Base-by-base conservation (phyloP, 2,113 vertebrate species). In the Trogon melanurus region DNA sequence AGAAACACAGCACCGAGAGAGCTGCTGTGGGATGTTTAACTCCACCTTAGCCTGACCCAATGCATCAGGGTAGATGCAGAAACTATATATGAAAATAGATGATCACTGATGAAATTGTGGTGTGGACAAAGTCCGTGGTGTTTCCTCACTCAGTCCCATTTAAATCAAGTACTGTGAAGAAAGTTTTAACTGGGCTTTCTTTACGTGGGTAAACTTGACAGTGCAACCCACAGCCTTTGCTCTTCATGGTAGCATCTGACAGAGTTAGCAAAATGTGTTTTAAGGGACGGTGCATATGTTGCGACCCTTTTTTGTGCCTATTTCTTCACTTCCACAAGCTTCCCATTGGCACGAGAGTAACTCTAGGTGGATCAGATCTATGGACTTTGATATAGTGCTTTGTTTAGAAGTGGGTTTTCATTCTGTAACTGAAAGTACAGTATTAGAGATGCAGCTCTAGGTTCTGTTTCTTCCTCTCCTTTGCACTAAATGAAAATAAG, bases 401-500 rank as follows among this genome's bases (percentile, higher is more conserved):
- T 94, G 32, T 75, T 92, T 53, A 72, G 66, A 86, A 89, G 47
- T 21, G 11, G 10, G 9, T 11, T 92, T 79, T 79, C 15, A 4
- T 93, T 91, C 30, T 81, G 17, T 48, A 79, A 14, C 61, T 71
- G 34, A 44, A 66, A 69, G 69, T 57, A 75, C 9, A 19, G 34
- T n/a, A 10, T 69, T 66, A 74, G 32, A 78, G 34, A 38, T 0
- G 0, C 64, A 81, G 50, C 45, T 80, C 44, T 85, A 60, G 45
- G 17, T 83, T 73, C 44, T 78, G 30, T 60, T 2, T 93, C 53
- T 88, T 78, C 26, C 36, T 91, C 14, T 93, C 25, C 48, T 67
- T 96, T 89, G 80, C 85, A 74, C 57, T 83, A 79, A 89, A 94
- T 4, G 45, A 97, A 93, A 79, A 47, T 27, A 71, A 96, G 80